Evolutionary conservation across 2,888 invertebrate genomes (phyloP).

Genomic region (Dicyrtoma fusca): DNA sequence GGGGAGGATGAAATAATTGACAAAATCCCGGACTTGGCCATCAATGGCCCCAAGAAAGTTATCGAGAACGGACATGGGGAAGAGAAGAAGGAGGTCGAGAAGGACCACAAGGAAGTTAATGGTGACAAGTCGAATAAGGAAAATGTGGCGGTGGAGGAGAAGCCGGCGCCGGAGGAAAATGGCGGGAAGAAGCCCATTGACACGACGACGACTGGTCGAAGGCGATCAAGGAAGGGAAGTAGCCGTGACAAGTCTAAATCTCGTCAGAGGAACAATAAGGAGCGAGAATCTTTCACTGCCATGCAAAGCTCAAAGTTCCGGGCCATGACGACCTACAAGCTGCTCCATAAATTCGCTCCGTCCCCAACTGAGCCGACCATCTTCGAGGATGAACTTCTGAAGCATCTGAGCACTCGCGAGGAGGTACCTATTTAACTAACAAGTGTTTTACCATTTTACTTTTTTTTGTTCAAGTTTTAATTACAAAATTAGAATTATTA

Average conservation of each 20-base stretch:
- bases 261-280: constrained; percentile 6
- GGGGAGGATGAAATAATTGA: not conserved
- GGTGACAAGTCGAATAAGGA: not conserved
- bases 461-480: not conserved
- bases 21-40: too few species aligned
- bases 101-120: not conserved
- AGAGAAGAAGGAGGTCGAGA: not conserved
- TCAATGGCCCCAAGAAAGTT: too few species aligned
- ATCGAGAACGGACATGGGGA: too few species aligned
- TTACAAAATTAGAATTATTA: too few species aligned
- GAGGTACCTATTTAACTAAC: constrained; percentile 28
- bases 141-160: not conserved
- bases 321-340: constrained; percentile 44
- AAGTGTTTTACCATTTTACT: too few species aligned
- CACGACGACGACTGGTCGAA: too few species aligned
- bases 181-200: too few species aligned
- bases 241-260: constrained; percentile 18
- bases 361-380: constrained; percentile 32
- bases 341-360: constrained; percentile 41
- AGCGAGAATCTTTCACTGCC: constrained; percentile 5
- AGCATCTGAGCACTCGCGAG: constrained; percentile 17
- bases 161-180: not conserved
- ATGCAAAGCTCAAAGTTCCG: constrained; percentile 48
- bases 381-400: constrained; percentile 28
- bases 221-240: too few species aligned